These are phyloP conservation scores for Nomada goodeniana DNA, from an alignment of 2,888 invertebrate species.

Conservation along the genomic window DNA sequence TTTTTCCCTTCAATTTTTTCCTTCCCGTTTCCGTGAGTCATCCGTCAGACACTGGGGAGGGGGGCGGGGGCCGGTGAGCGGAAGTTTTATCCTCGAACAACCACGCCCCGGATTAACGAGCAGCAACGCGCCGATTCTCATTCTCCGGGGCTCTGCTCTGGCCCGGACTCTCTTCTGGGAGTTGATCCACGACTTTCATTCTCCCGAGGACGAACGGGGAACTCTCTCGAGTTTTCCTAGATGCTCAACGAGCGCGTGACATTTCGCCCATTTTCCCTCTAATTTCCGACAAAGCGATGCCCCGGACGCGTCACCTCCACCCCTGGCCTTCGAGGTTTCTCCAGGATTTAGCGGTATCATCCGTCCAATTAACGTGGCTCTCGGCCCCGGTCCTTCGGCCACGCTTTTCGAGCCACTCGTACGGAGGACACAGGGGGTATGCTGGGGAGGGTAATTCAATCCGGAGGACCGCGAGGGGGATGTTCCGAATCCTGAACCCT, in stretches of 20 bases:
- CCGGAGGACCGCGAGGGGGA: conserved; percentile 30
- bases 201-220: not conserved
- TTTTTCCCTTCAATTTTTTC: not conserved
- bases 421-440: conserved; percentile 11
- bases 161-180: not conserved
- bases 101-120: conserved; percentile 42
- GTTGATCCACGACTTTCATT: conserved; percentile 48
- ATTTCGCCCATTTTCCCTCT: conserved; percentile 67
- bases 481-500: conserved; percentile 14
- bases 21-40: not conserved
- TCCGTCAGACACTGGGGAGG: no score
- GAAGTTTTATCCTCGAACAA: conserved; percentile 9
- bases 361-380: conserved; percentile 77
- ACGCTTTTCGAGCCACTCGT: conserved; percentile 25
- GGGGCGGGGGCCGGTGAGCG: not conserved
- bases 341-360: conserved; percentile 76
- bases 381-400: conserved; percentile 33
- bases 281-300: conserved; percentile 74
- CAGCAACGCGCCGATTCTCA: conserved; percentile 37
- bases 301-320: conserved; percentile 47
- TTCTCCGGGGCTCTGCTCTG: not conserved
- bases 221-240: conserved; percentile 20
- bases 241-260: not conserved
- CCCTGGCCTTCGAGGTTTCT: conserved; percentile 66
- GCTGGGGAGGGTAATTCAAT: conserved; percentile 65